A percentile compares a stretch with the other conserved stretches of the same genome.
These are phyloP conservation scores for Andrena trimmerana DNA, from an alignment of 2,888 invertebrate genomes.

Conservation along the genomic window DNA sequence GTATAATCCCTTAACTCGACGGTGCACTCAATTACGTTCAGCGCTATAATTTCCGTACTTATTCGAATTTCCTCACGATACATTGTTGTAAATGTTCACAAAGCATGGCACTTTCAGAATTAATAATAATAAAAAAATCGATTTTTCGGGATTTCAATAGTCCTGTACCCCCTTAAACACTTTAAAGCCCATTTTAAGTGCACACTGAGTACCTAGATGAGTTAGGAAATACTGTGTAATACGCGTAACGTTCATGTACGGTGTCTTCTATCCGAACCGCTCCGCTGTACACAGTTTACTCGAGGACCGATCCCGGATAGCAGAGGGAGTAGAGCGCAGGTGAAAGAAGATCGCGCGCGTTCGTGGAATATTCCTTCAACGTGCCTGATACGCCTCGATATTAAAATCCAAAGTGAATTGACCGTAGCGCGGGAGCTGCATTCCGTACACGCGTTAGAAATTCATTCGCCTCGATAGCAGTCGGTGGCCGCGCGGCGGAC, in stretches of 20 bases:
- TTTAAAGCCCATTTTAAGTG: not conserved
- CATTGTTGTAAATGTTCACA: no score
- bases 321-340: not conserved
- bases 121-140: no score
- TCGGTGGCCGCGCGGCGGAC: not conserved
- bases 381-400: constrained; percentile 39
- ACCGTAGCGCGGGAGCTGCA: not conserved
- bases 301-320: not conserved
- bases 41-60: no score
- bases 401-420: constrained; percentile 48
- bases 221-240: not conserved
- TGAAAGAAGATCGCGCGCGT: constrained; percentile 26
- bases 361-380: constrained; percentile 43
- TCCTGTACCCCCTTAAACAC: no score
- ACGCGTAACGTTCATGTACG: not conserved
- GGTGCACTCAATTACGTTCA: no score
- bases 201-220: not conserved
- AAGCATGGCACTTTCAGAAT: no score
- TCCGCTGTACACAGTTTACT: not conserved
- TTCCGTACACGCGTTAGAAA: not conserved
- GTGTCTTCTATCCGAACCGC: not conserved
- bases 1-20: no score
- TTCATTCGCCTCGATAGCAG: not conserved
- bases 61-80: no score
- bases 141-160: no score